Evolutionary conservation across 2,797 vertebrate species (phyloP).

Genomic region (Strix occidentalis): DNA sequence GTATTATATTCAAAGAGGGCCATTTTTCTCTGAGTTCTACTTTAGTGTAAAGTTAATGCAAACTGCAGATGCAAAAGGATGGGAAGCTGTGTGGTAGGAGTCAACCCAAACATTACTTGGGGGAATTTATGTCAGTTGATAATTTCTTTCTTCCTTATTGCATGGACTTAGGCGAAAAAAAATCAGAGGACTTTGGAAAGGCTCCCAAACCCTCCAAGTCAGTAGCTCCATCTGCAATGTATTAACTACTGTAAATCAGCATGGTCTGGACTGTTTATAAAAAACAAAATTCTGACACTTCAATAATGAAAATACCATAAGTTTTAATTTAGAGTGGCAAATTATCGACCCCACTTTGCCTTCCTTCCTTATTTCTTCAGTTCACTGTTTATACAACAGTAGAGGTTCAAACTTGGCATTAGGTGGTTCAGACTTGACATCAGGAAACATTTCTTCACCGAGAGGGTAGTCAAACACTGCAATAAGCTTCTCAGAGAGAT

Average conservation of each 20-base stretch:
- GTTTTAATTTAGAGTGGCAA: not conserved
- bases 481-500: not conserved
- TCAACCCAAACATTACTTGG: not conserved
- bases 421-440: not conserved
- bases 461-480: not conserved
- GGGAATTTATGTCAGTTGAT: not conserved
- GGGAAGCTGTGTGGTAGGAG: not conserved
- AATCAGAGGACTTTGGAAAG: not conserved
- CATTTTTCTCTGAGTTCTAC: not conserved
- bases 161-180: not conserved
- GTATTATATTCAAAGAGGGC: not conserved
- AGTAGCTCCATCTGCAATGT: not conserved
- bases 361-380: not conserved
- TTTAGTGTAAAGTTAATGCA: not conserved
- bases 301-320: not conserved
- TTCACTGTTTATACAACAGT: not conserved
- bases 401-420: not conserved
- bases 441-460: not conserved
- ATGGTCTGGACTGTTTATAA: not conserved
- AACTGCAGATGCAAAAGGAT: not conserved
- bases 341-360: not conserved
- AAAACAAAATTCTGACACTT: not conserved
- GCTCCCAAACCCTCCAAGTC: not conserved
- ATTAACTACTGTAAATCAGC: not conserved
- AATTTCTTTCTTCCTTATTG: not conserved